Evolutionary conservation across 2,888 invertebrate species (phyloP).

Genomic region (Arrhopalites spinosus): DNA sequence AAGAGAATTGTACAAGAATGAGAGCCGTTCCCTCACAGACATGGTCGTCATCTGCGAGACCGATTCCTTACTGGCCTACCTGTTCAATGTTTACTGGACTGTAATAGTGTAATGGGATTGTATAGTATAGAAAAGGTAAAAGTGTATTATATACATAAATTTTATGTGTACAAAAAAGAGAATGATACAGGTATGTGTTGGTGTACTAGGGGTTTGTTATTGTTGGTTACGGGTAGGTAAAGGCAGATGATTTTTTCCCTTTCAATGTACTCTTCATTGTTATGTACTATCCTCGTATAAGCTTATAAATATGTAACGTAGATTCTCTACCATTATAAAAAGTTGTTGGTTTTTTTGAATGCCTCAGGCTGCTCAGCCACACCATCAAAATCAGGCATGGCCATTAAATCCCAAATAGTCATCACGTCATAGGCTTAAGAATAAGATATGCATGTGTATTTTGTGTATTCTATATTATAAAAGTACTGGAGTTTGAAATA

Average conservation of each 20-base stretch:
- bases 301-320: too few relatives aligned
- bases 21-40: slow-evolving; percentile 4
- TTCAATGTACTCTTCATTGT: too few relatives aligned
- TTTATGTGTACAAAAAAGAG: neutral
- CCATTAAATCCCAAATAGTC: slow-evolving; percentile 35
- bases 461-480: too few relatives aligned
- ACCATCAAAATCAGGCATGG: slow-evolving; percentile 36
- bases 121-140: too few relatives aligned
- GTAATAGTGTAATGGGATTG: neutral
- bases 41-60: slow-evolving; percentile 6
- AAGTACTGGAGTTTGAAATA: too few relatives aligned
- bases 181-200: neutral
- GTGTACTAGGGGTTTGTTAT: too few relatives aligned
- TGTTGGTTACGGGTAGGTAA: neutral
- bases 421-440: slow-evolving; percentile 18
- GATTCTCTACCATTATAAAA: too few relatives aligned
- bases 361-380: slow-evolving; percentile 37
- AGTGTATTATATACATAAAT: too few relatives aligned
- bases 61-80: neutral
- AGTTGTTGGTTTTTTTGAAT: too few relatives aligned
- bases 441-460: too few relatives aligned
- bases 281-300: too few relatives aligned
- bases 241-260: slow-evolving; percentile 1
- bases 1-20: slow-evolving; percentile 3
- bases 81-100: neutral